phyloP scores from a whole-genome alignment of 1,140 invertebrate species.

The Phymorhynchus buccinoides region DNA sequence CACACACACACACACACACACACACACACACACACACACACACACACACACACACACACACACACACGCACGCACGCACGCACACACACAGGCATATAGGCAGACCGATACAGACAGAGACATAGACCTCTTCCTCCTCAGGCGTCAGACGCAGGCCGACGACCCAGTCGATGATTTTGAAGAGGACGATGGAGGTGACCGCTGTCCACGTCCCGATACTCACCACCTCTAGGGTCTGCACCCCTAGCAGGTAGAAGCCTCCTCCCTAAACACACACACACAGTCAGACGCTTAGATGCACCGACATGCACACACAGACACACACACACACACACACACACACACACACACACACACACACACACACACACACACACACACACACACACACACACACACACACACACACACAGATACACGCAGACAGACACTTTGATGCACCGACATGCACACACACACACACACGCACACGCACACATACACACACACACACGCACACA shows the following conservation, averaged over 20 bases:
- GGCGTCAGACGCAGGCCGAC: slow-evolving; percentile 68
- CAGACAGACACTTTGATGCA: too few relatives aligned
- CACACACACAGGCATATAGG: not conserved
- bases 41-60: slow-evolving; percentile 17
- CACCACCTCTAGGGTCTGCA: slow-evolving; percentile 83
- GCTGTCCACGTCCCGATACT: slow-evolving; percentile 84
- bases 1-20: not conserved
- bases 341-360: slow-evolving; percentile 1
- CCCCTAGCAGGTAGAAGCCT: slow-evolving; percentile 87
- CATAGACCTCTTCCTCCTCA: slow-evolving; percentile 64
- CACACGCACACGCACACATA: too few relatives aligned
- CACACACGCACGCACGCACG: not conserved
- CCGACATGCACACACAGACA: not conserved
- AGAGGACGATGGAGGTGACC: slow-evolving; percentile 66
- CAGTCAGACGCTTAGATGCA: too few relatives aligned
- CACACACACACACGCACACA: too few relatives aligned
- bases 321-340: not conserved
- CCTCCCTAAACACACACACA: slow-evolving; percentile 78
- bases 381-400: too few relatives aligned
- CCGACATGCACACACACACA: too few relatives aligned
- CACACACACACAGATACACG: too few relatives aligned
- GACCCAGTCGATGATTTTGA: slow-evolving; percentile 66
- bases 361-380: not conserved
- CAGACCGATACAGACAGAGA: slow-evolving; percentile 3
- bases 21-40: slow-evolving; percentile 24